Conservation (phyloP, 2,113 vertebrate genomes). For the Antechinus flavipes region DNA sequence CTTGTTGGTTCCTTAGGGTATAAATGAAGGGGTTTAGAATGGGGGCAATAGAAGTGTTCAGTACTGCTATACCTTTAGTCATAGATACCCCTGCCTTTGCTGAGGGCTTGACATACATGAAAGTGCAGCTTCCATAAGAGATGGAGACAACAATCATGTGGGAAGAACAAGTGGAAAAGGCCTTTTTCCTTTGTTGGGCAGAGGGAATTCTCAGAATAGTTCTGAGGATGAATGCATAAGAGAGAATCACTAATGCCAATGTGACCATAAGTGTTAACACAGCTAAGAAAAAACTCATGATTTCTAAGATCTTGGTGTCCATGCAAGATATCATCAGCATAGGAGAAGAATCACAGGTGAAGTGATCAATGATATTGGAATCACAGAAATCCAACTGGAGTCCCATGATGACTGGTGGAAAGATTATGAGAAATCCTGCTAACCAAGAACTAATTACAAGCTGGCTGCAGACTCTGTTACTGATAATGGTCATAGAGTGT, state of each 20-base stretch:
- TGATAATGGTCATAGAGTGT: neutral
- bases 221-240: neutral
- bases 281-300: neutral
- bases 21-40: neutral
- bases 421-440: neutral
- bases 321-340: neutral
- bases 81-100: neutral
- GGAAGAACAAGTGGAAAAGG: neutral
- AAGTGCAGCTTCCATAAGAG: neutral
- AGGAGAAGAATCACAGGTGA: neutral
- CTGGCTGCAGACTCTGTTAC: neutral
- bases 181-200: neutral
- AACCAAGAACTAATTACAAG: neutral
- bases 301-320: neutral
- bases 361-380: neutral
- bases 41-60: neutral
- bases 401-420: neutral
- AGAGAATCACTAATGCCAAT: neutral
- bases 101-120: neutral
- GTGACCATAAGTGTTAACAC: neutral
- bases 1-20: neutral
- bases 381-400: neutral
- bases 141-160: slow-evolving; percentile 5
- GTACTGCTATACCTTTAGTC: neutral
- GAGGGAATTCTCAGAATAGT: neutral